Conservation (phyloP, 1,140 invertebrate genomes). For the Venturia canescens region DNA sequence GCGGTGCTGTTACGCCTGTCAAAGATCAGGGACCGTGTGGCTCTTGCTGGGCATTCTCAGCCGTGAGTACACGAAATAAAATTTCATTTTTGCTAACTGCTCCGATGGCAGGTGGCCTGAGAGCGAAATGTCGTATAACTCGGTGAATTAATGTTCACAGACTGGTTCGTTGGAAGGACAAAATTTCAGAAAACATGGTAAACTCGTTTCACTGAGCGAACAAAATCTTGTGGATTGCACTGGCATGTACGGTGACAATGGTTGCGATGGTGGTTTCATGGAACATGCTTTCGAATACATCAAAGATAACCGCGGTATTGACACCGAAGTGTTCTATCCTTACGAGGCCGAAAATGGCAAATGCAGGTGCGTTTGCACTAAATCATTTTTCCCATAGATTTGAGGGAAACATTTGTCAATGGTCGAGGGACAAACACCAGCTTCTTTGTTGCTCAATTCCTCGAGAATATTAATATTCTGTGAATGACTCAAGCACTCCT, state of each 20-base stretch:
- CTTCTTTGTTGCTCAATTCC: too few species aligned
- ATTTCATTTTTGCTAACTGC: too few species aligned
- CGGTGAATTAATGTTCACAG: conserved; percentile 72
- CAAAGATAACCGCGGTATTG: conserved; percentile 91
- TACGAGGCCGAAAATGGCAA: conserved; percentile 89
- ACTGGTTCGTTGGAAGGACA: conserved; percentile 98
- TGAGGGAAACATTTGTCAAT: too few species aligned
- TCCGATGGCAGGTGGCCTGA: not conserved
- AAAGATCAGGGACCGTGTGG: conserved; percentile 97
- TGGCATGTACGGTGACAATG: conserved; percentile 92
- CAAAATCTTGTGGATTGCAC: conserved; percentile 98
- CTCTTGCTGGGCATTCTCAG: conserved; percentile 96
- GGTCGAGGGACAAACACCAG: too few species aligned
- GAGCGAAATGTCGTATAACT: not conserved
- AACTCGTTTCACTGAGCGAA: too few species aligned
- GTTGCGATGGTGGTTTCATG: conserved; percentile 97
- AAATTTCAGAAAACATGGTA: conserved; percentile 90
- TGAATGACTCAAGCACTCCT: too few species aligned
- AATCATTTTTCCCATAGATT: too few species aligned
- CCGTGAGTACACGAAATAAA: conserved; percentile 78
- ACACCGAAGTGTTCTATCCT: conserved; percentile 94
- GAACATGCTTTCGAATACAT: conserved; percentile 95
- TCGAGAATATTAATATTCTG: too few species aligned
- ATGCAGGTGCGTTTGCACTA: conserved; percentile 78
- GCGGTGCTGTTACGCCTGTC: conserved; percentile 92